Evolutionary conservation across 2,113 vertebrate genomes (phyloP).

Genomic region (Oceanodroma tethys): DNA sequence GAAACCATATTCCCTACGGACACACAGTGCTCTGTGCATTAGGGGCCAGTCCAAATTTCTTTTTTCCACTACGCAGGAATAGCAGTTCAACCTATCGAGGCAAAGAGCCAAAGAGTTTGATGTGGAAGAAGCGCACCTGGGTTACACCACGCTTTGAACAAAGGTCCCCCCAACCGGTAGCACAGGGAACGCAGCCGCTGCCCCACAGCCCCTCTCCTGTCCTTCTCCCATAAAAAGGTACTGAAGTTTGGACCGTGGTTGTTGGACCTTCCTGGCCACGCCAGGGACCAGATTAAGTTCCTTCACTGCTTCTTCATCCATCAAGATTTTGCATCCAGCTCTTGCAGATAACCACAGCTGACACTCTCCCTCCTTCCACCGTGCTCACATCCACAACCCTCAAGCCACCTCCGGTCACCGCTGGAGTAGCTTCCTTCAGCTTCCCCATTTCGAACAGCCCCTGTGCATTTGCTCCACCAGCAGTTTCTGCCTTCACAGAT

Average conservation of each 20-base stretch:
- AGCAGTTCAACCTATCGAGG: background rate
- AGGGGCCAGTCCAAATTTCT: background rate
- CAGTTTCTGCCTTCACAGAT: background rate
- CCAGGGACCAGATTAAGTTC: background rate
- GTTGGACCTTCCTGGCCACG: background rate
- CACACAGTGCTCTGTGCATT: too few species aligned
- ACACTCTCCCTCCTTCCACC: background rate
- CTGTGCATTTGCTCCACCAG: background rate
- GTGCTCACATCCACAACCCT: accelerated
- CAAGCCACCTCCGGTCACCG: background rate
- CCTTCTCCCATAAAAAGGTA: too few species aligned
- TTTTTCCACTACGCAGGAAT: background rate
- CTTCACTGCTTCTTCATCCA: background rate
- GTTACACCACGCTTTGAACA: background rate
- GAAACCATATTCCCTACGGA: accelerated
- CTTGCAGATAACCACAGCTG: background rate
- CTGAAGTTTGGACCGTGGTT: background rate
- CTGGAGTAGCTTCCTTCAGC: background rate
- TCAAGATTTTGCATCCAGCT: background rate
- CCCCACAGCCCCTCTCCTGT: background rate
- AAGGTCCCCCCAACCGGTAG: background rate
- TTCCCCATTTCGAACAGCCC: background rate
- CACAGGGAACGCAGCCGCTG: background rate
- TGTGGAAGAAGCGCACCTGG: background rate
- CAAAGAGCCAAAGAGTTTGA: background rate